phyloP scores from a whole-genome alignment of 1,140 invertebrate species.

The Harlomillsia oculata region DNA sequence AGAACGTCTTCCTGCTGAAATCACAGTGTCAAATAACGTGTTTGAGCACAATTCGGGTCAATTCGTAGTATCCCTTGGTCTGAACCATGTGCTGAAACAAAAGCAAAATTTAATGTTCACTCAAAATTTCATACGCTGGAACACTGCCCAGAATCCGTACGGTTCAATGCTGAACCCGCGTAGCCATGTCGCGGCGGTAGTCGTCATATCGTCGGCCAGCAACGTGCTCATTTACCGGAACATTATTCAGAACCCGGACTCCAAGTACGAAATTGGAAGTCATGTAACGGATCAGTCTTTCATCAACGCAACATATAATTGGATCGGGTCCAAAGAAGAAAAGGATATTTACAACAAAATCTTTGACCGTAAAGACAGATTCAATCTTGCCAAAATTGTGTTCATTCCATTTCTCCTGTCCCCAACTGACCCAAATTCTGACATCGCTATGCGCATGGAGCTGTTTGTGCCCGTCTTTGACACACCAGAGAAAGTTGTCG shows the following conservation, averaged over 20 bases:
- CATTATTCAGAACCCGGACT: slow-evolving; percentile 81
- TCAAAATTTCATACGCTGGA: slow-evolving; percentile 76
- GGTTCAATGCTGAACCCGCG: slow-evolving; percentile 67
- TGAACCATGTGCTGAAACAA: slow-evolving; percentile 69
- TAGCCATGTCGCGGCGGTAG: slow-evolving; percentile 75
- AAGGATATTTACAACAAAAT: slow-evolving; percentile 65
- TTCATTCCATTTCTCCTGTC: slow-evolving; percentile 78
- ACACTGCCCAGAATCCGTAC: slow-evolving; percentile 79
- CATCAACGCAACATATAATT: slow-evolving; percentile 89
- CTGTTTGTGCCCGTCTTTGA: slow-evolving; percentile 67
- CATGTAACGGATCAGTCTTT: slow-evolving; percentile 89
- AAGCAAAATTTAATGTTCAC: slow-evolving; percentile 73
- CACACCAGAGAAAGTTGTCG: slow-evolving; percentile 51
- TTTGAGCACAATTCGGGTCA: slow-evolving; percentile 76
- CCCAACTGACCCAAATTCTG: slow-evolving; percentile 68
- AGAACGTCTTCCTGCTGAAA: slow-evolving; percentile 55
- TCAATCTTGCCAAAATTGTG: slow-evolving; percentile 76
- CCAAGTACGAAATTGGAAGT: slow-evolving; percentile 86
- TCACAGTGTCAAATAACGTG: slow-evolving; percentile 76
- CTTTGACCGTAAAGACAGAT: slow-evolving; percentile 83
- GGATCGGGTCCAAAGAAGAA: slow-evolving; percentile 72
- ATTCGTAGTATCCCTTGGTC: slow-evolving; percentile 75
- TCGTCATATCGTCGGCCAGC: slow-evolving; percentile 72
- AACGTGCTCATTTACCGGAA: slow-evolving; percentile 86
- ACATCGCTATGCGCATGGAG: slow-evolving; percentile 58